phyloP scores from a whole-genome alignment of 1,140 invertebrate species.

The Acromyrmex echinatior region DNA sequence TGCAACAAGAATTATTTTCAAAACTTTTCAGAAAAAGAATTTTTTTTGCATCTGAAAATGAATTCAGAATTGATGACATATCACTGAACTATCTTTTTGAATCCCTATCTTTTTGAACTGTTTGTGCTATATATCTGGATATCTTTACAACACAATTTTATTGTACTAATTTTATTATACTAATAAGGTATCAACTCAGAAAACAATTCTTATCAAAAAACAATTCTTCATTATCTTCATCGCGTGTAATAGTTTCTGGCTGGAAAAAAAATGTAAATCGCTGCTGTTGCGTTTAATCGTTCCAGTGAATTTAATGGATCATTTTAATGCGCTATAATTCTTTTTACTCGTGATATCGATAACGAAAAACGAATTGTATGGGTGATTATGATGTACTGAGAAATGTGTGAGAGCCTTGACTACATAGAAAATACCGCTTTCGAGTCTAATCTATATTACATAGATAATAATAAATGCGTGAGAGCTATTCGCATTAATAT shows the following conservation, averaged over 20 bases:
- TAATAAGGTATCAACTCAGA: constrained; percentile 12
- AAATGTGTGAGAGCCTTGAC: constrained; percentile 25
- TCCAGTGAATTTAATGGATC: constrained; percentile 31
- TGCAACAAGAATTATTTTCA: no score
- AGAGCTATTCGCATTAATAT: background rate
- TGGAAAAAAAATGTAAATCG: constrained; percentile 13
- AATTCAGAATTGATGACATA: no score
- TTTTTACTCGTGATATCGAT: constrained; percentile 7
- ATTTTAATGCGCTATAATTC: constrained; percentile 30
- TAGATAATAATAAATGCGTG: background rate
- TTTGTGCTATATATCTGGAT: no score
- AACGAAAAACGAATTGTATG: constrained; percentile 25
- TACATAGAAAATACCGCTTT: constrained; percentile 45
- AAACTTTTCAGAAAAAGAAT: no score
- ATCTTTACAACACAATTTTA: background rate
- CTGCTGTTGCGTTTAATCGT: background rate
- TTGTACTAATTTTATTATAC: background rate
- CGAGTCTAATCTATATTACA: constrained; percentile 23
- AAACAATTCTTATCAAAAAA: background rate
- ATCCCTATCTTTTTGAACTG: no score
- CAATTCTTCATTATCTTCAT: background rate
- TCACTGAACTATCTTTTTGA: no score
- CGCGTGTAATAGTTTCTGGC: background rate
- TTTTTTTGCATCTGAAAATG: no score
- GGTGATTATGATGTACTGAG: constrained; percentile 22